Evolutionary conservation across 1,140 invertebrate species (phyloP).

Genomic region (Pogonus chalceus): DNA sequence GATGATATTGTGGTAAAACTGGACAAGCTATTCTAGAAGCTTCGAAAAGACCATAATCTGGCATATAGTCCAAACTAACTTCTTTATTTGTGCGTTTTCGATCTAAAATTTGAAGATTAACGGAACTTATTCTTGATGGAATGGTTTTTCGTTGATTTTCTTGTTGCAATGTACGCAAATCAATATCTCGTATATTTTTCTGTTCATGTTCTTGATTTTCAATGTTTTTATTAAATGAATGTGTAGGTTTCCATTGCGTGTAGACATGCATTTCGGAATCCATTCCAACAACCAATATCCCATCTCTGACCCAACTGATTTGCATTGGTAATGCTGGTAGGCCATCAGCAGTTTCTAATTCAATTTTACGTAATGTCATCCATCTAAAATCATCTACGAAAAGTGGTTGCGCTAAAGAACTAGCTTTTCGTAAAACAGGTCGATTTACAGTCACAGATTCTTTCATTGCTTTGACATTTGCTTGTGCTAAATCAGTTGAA

Average conservation of each 20-base stretch:
- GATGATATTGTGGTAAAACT: slow-evolving; percentile 98
- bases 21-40: slow-evolving; percentile 93
- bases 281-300: slow-evolving; percentile 96
- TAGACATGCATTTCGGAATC: slow-evolving; percentile 99
- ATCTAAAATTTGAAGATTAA: slow-evolving; percentile 66
- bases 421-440: slow-evolving; percentile 76
- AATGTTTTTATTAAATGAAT: slow-evolving; percentile 28
- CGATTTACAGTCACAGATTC: slow-evolving; percentile 46
- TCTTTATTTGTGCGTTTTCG: slow-evolving; percentile 55
- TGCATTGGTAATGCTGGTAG: slow-evolving; percentile 94
- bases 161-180: slow-evolving; percentile 60
- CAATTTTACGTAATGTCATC: slow-evolving; percentile 90
- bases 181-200: slow-evolving; percentile 57
- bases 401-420: slow-evolving; percentile 70
- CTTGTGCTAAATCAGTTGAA: slow-evolving; percentile 81
- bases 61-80: slow-evolving; percentile 65
- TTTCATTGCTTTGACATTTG: slow-evolving; percentile 66
- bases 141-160: slow-evolving; percentile 68
- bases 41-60: slow-evolving; percentile 91
- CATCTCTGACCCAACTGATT: slow-evolving; percentile 96
- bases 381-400: slow-evolving; percentile 84
- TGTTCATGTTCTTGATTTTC: slow-evolving; percentile 14
- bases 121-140: slow-evolving; percentile 70
- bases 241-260: slow-evolving; percentile 88
- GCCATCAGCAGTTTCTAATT: slow-evolving; percentile 88